Percentiles rank a stretch among this genome's conserved stretches.
Conservation (phyloP, 1,140 invertebrate genomes). For the Drosophila serrata region DNA sequence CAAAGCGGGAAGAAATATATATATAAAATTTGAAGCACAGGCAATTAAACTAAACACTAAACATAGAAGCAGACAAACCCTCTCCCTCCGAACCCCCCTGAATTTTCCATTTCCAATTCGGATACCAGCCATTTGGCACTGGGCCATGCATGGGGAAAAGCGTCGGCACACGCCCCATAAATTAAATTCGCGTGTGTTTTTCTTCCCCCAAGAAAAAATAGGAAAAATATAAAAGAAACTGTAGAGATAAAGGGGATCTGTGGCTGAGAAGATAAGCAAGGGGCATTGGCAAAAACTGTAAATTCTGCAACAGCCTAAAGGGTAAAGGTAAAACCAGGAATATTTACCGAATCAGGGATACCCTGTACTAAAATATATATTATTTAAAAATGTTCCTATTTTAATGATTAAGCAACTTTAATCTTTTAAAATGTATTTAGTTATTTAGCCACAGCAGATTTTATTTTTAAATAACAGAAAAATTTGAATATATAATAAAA, state of each 20-base stretch:
- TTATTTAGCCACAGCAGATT: no score
- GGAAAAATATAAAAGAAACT: not conserved
- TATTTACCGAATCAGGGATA: not conserved
- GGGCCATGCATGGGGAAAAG: slow-evolving; percentile 64
- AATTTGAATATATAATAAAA: no score
- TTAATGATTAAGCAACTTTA: no score
- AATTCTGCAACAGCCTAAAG: slow-evolving; percentile 49
- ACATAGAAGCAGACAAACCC: slow-evolving; percentile 21
- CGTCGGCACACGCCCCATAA: slow-evolving; percentile 71
- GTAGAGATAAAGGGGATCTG: slow-evolving; percentile 1
- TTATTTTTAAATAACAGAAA: no score
- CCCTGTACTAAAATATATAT: not conserved
- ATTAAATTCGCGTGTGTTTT: slow-evolving; percentile 76
- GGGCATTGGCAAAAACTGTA: slow-evolving; percentile 58
- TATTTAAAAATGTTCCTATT: no score
- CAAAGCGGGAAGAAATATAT: slow-evolving; percentile 29
- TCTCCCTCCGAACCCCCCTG: not conserved
- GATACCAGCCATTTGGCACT: slow-evolving; percentile 65
- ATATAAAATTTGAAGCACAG: slow-evolving; percentile 57
- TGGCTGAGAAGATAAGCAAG: slow-evolving; percentile 8
- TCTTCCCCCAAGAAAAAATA: slow-evolving; percentile 5
- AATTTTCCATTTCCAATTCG: slow-evolving; percentile 18
- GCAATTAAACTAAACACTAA: slow-evolving; percentile 74
- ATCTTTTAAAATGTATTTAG: no score
- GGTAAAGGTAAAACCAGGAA: not conserved